Conservation (phyloP, 2,113 vertebrate species). For the Strix uralensis region DNA sequence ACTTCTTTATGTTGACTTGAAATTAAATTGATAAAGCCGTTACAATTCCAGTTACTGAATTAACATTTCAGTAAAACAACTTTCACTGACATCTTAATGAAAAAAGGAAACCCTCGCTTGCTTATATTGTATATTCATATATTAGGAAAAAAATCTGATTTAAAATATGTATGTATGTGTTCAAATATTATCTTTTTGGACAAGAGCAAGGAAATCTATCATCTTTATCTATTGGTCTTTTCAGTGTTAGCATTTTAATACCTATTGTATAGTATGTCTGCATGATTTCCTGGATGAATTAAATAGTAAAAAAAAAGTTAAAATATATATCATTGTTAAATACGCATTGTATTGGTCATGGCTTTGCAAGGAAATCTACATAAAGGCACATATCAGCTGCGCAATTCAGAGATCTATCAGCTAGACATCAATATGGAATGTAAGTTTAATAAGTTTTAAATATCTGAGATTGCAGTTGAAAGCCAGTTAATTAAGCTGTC, state of each 20-base stretch:
- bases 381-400: conserved; percentile 67
- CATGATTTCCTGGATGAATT: conserved; percentile 67
- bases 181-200: conserved; percentile 65
- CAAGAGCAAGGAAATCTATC: conserved; percentile 55
- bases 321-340: conserved; percentile 61
- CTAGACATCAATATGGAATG: conserved; percentile 79
- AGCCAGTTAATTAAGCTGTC: conserved; percentile 88
- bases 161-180: conserved; percentile 27
- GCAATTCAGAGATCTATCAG: conserved; percentile 76
- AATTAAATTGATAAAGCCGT: conserved; percentile 78
- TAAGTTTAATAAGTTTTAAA: conserved; percentile 87
- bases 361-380: conserved; percentile 57
- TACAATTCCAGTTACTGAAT: conserved; percentile 70
- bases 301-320: conserved; percentile 54
- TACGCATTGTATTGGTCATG: conserved; percentile 65
- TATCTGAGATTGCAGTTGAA: conserved; percentile 85
- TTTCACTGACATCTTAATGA: conserved; percentile 57
- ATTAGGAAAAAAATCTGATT: conserved; percentile 40
- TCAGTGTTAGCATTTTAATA: conserved; percentile 63
- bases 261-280: conserved; percentile 63
- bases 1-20: conserved; percentile 66
- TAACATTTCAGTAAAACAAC: conserved; percentile 73
- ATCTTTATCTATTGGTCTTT: conserved; percentile 65
- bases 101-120: conserved; percentile 27
- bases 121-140: conserved; percentile 39